Percentiles rank a stretch among this genome's conserved stretches.
phyloP scores from a whole-genome alignment of 1,140 invertebrate genomes.

The Drosophila tsacasi region DNA sequence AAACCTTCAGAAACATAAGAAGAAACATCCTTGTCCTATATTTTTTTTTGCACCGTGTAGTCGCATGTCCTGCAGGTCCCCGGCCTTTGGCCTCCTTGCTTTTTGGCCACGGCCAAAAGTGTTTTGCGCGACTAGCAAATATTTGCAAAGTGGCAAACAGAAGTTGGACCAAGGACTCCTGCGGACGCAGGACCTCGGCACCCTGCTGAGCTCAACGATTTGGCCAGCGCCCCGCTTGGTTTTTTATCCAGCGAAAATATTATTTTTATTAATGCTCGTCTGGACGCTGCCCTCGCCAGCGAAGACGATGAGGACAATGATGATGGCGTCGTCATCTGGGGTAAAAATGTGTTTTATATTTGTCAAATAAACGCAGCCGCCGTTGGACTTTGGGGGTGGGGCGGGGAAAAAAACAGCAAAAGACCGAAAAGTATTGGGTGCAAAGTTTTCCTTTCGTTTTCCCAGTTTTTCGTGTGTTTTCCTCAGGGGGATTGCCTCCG shows the following conservation, averaged over 20 bases:
- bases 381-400: not conserved
- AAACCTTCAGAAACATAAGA: no score
- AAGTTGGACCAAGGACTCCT: slow-evolving; percentile 55
- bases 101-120: slow-evolving; percentile 56
- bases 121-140: slow-evolving; percentile 77
- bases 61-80: slow-evolving; percentile 40
- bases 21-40: not conserved
- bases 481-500: slow-evolving; percentile 3
- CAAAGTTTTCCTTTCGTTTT: slow-evolving; percentile 34
- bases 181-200: slow-evolving; percentile 4
- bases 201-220: slow-evolving; percentile 71
- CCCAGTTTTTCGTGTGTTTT: slow-evolving; percentile 24
- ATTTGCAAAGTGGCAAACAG: slow-evolving; percentile 79
- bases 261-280: slow-evolving; percentile 79
- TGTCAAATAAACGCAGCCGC: slow-evolving; percentile 76
- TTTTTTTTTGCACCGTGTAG: not conserved
- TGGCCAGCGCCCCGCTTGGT: slow-evolving; percentile 19
- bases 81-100: slow-evolving; percentile 27
- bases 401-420: not conserved
- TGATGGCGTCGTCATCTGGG: slow-evolving; percentile 51
- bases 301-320: slow-evolving; percentile 41
- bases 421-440: slow-evolving; percentile 50
- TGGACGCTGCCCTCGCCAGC: slow-evolving; percentile 39
- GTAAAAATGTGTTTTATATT: slow-evolving; percentile 81
- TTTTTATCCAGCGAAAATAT: slow-evolving; percentile 65